Evolutionary conservation across 2,113 vertebrate species (phyloP).

Genomic region (Salminus brasiliensis): DNA sequence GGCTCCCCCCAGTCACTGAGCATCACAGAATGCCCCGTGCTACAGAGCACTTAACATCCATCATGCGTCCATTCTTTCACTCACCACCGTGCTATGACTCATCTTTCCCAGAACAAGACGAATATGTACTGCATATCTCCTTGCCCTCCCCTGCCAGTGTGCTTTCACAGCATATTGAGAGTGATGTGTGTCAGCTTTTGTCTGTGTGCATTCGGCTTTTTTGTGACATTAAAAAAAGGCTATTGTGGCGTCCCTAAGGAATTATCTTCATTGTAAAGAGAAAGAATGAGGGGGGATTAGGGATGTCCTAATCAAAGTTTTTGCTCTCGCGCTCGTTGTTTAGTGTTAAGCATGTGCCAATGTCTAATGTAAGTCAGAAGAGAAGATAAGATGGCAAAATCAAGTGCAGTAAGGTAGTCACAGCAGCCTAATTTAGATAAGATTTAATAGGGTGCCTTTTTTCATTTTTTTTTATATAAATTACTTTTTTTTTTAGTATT

Average conservation of each 20-base stretch:
- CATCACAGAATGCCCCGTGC: constrained; percentile 3
- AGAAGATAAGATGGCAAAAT: too few species aligned
- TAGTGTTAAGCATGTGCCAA: too few species aligned
- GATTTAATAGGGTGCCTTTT: too few species aligned
- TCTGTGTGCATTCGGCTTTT: not conserved
- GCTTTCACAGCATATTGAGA: not conserved
- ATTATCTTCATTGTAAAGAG: not conserved
- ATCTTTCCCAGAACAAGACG: not conserved
- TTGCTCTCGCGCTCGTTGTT: too few species aligned
- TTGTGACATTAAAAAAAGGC: not conserved
- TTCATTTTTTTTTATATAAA: too few species aligned
- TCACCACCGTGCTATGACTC: not conserved
- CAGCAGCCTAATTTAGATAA: too few species aligned
- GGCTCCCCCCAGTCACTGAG: constrained; percentile 1
- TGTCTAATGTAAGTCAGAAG: too few species aligned
- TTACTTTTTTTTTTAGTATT: too few species aligned
- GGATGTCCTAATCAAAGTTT: too few species aligned
- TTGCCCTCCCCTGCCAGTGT: constrained; percentile 22
- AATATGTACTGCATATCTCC: not conserved
- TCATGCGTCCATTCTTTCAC: not conserved
- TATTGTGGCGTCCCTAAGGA: not conserved
- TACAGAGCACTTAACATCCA: not conserved
- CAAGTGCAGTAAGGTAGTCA: too few species aligned
- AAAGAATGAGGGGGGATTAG: not conserved
- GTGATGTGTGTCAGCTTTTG: constrained; percentile 19